These are phyloP conservation scores for Corythaeola cristata DNA, from an alignment of 2,113 vertebrate genomes.

Conservation along the genomic window DNA sequence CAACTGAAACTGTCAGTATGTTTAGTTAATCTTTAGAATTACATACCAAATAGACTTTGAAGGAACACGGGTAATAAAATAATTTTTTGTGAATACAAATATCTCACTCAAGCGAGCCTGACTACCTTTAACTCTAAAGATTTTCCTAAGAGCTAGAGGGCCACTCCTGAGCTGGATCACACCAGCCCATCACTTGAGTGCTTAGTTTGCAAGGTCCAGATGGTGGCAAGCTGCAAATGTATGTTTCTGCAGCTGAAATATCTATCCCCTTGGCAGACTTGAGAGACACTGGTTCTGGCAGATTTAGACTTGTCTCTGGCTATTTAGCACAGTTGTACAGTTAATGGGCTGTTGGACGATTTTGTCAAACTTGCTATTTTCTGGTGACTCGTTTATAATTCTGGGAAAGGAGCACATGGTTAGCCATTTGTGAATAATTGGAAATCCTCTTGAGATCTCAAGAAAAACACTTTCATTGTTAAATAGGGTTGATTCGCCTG, in stretches of 20 bases:
- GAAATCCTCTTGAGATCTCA: conserved; percentile 66
- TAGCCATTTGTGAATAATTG: conserved; percentile 75
- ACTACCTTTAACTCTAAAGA: neutral
- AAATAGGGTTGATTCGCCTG: conserved; percentile 55
- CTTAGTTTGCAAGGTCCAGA: conserved; percentile 3
- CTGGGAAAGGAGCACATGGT: conserved; percentile 33
- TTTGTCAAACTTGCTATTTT: conserved; percentile 72
- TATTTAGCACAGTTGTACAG: conserved; percentile 63
- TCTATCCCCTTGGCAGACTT: conserved; percentile 14
- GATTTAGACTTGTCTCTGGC: conserved; percentile 58
- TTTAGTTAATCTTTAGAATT: neutral
- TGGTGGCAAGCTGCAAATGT: conserved; percentile 43
- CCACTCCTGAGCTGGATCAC: neutral
- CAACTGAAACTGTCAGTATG: neutral
- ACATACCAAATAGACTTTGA: neutral
- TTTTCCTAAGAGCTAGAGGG: neutral
- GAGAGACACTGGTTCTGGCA: conserved; percentile 36
- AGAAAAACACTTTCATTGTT: conserved; percentile 59
- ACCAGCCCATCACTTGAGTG: neutral
- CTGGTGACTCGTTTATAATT: conserved; percentile 69
- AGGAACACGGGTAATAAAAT: neutral
- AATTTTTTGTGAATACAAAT: neutral
- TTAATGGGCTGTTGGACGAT: conserved; percentile 69
- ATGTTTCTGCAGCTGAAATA: conserved; percentile 33
- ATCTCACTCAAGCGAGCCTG: neutral